These are phyloP conservation scores for Podocnemis expansa DNA, from an alignment of 2,113 vertebrate species.

Conservation along the genomic window DNA sequence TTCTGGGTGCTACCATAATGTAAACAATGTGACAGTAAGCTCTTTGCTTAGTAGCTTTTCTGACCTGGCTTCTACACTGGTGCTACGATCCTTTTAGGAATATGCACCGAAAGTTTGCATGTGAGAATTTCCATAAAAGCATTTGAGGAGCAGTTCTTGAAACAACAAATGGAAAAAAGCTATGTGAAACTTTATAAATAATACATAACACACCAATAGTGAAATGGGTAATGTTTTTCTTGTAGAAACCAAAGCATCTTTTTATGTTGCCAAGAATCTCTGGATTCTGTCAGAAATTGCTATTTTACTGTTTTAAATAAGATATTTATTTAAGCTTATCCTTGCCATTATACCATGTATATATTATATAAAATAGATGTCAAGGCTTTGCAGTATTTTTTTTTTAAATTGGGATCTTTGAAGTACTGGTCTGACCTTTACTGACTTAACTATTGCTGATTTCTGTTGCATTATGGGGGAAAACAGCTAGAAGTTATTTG, in stretches of 20 bases:
- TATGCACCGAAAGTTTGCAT: background rate
- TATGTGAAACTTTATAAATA: background rate
- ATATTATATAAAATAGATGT: background rate
- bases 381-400: background rate
- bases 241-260: background rate
- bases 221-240: background rate
- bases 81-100: background rate
- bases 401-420: background rate
- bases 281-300: background rate
- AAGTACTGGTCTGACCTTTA: background rate
- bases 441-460: background rate
- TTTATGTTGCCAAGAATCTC: background rate
- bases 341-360: background rate
- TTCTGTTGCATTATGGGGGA: rapidly evolving
- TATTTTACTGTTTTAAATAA: background rate
- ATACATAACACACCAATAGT: background rate
- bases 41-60: background rate
- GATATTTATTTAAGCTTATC: background rate
- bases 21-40: background rate
- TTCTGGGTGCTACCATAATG: background rate
- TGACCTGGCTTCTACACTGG: background rate
- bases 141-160: background rate
- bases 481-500: background rate
- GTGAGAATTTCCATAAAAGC: background rate
- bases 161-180: background rate